These are phyloP conservation scores for Pholis gunnellus DNA, from an alignment of 2,113 vertebrate genomes.

Conservation along the genomic window DNA sequence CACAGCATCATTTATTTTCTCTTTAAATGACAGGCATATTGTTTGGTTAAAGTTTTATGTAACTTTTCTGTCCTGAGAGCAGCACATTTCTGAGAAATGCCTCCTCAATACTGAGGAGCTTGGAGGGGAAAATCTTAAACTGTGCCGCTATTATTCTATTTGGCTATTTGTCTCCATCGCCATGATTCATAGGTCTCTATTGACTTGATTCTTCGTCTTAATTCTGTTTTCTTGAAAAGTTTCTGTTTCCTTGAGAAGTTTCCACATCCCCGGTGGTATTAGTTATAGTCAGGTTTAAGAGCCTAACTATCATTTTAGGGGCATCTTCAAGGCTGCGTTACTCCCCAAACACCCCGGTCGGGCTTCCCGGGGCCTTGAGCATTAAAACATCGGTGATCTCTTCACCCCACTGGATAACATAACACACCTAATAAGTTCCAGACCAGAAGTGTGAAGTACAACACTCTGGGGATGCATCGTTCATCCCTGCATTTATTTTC, in stretches of 20 bases:
- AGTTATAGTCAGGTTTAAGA: background rate
- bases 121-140: background rate
- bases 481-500: background rate
- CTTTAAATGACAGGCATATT: background rate
- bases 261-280: background rate
- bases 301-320: background rate
- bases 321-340: background rate
- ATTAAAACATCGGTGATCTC: background rate
- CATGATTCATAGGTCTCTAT: background rate
- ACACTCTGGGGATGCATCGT: background rate
- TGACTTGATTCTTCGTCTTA: background rate
- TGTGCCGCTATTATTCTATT: background rate
- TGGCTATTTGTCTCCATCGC: background rate
- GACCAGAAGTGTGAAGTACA: background rate
- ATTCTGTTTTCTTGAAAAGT: background rate
- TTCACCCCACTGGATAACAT: background rate
- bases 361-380: background rate
- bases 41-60: background rate
- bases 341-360: too few species aligned
- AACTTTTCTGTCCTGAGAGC: background rate
- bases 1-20: constrained; percentile 2
- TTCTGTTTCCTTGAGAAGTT: background rate
- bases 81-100: constrained; percentile 13
- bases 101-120: background rate
- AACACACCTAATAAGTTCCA: background rate